Evolutionary conservation across 2,797 vertebrate genomes (phyloP).

Genomic region (Falco berigora): DNA sequence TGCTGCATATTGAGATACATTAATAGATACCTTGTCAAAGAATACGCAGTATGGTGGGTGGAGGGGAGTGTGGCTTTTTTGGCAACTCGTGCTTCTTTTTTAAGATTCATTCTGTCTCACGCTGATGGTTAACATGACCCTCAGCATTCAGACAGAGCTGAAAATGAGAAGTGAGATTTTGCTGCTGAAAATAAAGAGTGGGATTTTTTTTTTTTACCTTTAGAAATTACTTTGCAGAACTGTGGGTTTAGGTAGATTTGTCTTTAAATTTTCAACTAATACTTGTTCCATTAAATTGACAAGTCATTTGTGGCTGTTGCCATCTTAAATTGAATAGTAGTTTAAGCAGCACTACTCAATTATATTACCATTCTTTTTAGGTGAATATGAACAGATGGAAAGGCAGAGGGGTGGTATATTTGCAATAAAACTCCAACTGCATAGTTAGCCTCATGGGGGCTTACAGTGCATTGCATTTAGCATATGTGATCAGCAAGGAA

Average conservation of each 20-base stretch:
- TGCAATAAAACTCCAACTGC: conserved; percentile 56
- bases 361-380: conserved; percentile 59
- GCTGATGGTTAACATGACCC: background rate
- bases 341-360: conserved; percentile 45
- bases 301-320: conserved; percentile 11
- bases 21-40: background rate
- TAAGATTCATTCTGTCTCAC: background rate
- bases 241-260: background rate
- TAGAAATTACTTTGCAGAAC: background rate
- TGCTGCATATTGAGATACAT: background rate
- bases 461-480: conserved; percentile 13
- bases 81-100: background rate
- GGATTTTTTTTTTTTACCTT: background rate
- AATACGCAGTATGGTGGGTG: background rate
- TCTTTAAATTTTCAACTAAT: background rate
- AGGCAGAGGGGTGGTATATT: conserved; percentile 68
- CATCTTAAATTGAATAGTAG: conserved; percentile 28
- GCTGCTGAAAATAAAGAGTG: background rate
- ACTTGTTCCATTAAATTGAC: background rate
- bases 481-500: conserved; percentile 6
- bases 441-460: conserved; percentile 38
- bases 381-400: conserved; percentile 66
- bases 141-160: background rate
- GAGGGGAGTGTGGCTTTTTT: background rate
- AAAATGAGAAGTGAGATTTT: background rate